Evolutionary conservation across 1,140 invertebrate genomes (phyloP).

Genomic region (Bactericera cockerelli): DNA sequence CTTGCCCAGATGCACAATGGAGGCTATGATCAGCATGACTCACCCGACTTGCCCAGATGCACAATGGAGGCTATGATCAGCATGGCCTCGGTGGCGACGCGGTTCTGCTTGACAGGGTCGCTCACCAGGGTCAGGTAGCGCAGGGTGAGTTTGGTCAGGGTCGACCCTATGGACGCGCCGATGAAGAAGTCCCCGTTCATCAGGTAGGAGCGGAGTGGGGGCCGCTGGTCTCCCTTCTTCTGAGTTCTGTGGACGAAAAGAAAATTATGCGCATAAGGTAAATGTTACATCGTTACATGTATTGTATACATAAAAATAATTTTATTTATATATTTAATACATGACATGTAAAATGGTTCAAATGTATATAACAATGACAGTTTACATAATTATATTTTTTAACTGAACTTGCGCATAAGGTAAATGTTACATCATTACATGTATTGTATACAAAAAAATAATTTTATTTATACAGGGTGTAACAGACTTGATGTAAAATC

Average conservation of each 20-base stretch:
- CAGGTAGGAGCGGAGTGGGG: slow-evolving; percentile 71
- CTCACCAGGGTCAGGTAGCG: slow-evolving; percentile 42
- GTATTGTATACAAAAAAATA: too few relatives aligned
- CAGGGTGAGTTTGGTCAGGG: slow-evolving; percentile 77
- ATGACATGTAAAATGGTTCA: too few relatives aligned
- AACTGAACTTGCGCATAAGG: too few relatives aligned
- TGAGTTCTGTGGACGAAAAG: slow-evolving; percentile 29
- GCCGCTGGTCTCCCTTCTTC: slow-evolving; percentile 51
- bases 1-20: too few relatives aligned
- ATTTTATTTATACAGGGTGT: too few relatives aligned
- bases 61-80: slow-evolving; percentile 55
- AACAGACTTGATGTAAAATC: too few relatives aligned
- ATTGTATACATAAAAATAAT: not conserved
- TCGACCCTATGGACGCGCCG: slow-evolving; percentile 76
- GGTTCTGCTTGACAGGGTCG: slow-evolving; percentile 42
- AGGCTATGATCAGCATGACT: too few relatives aligned
- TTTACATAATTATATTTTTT: too few relatives aligned
- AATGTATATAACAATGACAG: too few relatives aligned
- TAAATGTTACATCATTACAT: too few relatives aligned
- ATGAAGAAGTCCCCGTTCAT: slow-evolving; percentile 95
- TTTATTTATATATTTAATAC: too few relatives aligned
- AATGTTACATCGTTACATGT: not conserved
- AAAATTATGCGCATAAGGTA: not conserved
- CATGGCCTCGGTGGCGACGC: slow-evolving; percentile 60
- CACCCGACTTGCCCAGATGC: slow-evolving; percentile 52